Evolutionary conservation across 2,113 vertebrate genomes (phyloP), one percentile per base, ranked within the genome.

Genomic region (Bombycilla garrulus): DNA sequence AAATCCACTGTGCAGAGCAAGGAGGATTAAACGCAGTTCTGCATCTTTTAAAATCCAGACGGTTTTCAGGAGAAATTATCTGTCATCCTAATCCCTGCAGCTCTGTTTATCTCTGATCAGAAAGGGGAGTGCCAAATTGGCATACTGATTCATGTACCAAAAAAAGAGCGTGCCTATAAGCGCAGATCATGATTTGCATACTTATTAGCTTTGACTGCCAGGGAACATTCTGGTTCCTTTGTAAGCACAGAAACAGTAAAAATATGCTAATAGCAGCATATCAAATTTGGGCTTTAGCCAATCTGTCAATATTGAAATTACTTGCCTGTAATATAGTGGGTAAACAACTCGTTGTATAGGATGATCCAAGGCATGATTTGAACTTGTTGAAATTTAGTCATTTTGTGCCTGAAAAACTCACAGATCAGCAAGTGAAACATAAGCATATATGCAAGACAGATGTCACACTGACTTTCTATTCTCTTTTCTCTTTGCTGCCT

Each of bases 281-380:
- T 94, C 83, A 96, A 94, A 94, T 78, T 81, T 97, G 95, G 92
- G 53, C 61, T 94, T 95, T 88, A 90, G 94, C 95, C 95, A 96
- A 96, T 93, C 94, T 96, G 94, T 95, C 95, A 97, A 96, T 96
- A 96, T 96, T 97, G 94, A 97, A 96, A 96, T 93, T 84, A 83
- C 76, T 96, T 97, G 93, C 88, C 69, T 92, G 92, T 79, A 96
- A 88, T 84, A 95, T 57, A 92, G 86, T 93, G 93, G 88, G 95
- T 96, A 96, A 97, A 95, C 93, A 96, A 92, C 89, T 92, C 82
- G 62, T 88, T 80, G 66, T 44, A 93, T 86, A 90, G 88, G 64
- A 92, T 88, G 90, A 95, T 94, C 72, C 0, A 2, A 96, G 76
- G 88, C 88, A 93, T 51, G 85, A 66, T 92, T 93, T 94, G 92